phyloP scores from a whole-genome alignment of 2,888 invertebrate species.

The Drepanosiphum platanoidis region DNA sequence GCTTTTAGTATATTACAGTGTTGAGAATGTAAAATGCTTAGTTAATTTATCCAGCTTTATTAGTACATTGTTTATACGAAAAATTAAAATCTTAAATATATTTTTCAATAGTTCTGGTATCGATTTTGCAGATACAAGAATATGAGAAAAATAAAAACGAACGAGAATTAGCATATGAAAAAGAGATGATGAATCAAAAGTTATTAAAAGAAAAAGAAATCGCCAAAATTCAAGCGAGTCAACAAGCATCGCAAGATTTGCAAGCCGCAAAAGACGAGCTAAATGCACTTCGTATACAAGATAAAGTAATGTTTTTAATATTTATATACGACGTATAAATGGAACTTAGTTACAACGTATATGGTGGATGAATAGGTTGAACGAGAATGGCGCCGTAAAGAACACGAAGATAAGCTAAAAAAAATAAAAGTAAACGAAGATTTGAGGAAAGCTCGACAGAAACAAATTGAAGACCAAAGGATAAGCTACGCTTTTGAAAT shows the following conservation, averaged over 20 bases:
- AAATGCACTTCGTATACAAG: conserved; percentile 70
- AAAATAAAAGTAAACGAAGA: conserved; percentile 70
- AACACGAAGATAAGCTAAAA: conserved; percentile 72
- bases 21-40: neutral
- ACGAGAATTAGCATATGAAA: conserved; percentile 71
- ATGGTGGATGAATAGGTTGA: conserved; percentile 70
- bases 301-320: conserved; percentile 67
- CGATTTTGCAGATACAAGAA: conserved; percentile 70
- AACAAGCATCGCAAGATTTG: conserved; percentile 71
- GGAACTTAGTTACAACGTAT: neutral
- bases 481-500: conserved; percentile 13
- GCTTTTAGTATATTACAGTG: neutral
- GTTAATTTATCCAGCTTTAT: neutral
- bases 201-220: conserved; percentile 75
- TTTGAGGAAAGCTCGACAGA: conserved; percentile 70
- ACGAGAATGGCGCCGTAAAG: conserved; percentile 75
- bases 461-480: conserved; percentile 26
- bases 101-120: neutral
- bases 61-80: neutral
- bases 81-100: neutral
- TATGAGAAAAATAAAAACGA: conserved; percentile 74
- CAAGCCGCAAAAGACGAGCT: conserved; percentile 70
- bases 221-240: conserved; percentile 68
- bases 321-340: neutral
- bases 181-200: conserved; percentile 70